Conservation (phyloP, 2,888 invertebrate genomes). For the Aplocera efformata region DNA sequence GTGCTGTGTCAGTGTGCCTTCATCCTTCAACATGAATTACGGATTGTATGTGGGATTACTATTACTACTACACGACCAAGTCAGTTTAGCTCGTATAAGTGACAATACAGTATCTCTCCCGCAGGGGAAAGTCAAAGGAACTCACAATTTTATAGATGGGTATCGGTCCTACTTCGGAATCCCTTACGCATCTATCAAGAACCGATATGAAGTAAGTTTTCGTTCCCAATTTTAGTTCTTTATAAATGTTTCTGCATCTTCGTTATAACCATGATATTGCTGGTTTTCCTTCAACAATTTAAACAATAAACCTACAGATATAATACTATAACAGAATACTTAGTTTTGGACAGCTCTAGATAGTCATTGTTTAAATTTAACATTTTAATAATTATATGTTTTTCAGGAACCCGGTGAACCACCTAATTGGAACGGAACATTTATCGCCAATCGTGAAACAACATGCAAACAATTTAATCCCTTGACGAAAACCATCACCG, state of each 20-base stretch:
- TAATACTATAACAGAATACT: no score
- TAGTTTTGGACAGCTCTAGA: no score
- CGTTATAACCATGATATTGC: no score
- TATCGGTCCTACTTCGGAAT: slow-evolving; percentile 10
- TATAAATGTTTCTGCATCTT: no score
- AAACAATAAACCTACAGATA: no score
- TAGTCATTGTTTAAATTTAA: no score
- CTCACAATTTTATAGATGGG: background rate
- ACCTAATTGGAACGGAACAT: slow-evolving; percentile 5
- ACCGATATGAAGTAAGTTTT: slow-evolving; percentile 6
- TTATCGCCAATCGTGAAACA: background rate
- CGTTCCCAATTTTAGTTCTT: no score
- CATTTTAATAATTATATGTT: no score
- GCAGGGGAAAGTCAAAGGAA: slow-evolving; percentile 8
- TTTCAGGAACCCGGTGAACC: slow-evolving; percentile 7
- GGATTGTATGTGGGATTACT: background rate
- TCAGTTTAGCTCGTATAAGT: background rate
- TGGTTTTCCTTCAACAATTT: no score
- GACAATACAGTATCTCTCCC: slow-evolving; percentile 2
- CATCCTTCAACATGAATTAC: no score
- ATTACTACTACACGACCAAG: background rate
- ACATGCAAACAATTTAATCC: slow-evolving; percentile 10
- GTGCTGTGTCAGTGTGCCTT: no score
- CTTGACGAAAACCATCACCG: background rate
- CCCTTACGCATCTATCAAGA: slow-evolving; percentile 6